Evolutionary conservation across 2,113 vertebrate species (phyloP), one percentile per base, ranked within the genome.

Genomic region (Phycodurus eques): DNA sequence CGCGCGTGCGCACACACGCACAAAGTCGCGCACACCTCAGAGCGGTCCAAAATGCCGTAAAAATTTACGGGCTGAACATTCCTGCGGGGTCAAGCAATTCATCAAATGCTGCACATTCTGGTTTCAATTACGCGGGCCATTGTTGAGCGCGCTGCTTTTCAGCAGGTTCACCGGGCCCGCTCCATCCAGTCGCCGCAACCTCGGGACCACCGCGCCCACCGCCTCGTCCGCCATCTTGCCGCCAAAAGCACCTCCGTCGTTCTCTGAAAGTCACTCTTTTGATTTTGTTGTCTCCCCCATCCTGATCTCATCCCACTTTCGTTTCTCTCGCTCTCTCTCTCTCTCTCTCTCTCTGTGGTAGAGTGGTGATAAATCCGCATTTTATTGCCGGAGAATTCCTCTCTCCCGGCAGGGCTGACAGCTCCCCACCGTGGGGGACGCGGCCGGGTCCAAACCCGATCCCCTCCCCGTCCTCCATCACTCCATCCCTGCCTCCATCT

Each of bases 81-180:
- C 96, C 94, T 94, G 94, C 93, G 91, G 95, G 95, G 96, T 98
- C 96, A 95, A 95, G 95, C 94, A 94, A 97, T 98, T 97, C 94
- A 98, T 98, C 95, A 99, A 96, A 95, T 96, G 94, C 95, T 95
- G 94, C 94, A 96, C 94, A 95, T 95, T 97, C 96, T 98, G 96
- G 94, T 97, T 99, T 97, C 96, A 98, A 97, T 98, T 98, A 97
- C 94, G 93, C 92, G 93, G 96, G 92, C 94, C 93, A 93, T 96
- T 95, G 95, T 96, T 94, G 94, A 95, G 94, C 95, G 94, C 92
- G 91, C 94, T 95, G 95, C 93, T 96, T 60, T 97, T 95, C 94
- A 98, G 97, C 96, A 98, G 96, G 96, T 98, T 97, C 95, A 97
- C 96, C 97, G 96, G 95, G 94, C 94, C 94, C 95, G 93, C 95